A percentile compares a stretch with the other conserved stretches of the same genome.
These are phyloP conservation scores for Hyposoter didymator DNA, from an alignment of 2,888 invertebrate species.

Conservation along the genomic window DNA sequence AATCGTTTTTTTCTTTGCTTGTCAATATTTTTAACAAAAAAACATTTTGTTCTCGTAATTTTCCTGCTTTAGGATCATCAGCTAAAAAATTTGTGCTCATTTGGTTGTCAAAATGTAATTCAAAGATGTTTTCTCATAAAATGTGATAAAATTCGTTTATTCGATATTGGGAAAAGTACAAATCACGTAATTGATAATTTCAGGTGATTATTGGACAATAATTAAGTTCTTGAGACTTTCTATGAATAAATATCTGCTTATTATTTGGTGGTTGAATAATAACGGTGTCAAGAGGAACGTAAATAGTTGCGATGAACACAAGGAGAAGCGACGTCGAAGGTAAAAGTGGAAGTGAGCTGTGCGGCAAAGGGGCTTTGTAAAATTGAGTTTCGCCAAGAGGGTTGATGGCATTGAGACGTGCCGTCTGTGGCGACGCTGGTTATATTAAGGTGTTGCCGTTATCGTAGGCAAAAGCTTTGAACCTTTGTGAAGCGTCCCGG, in stretches of 20 bases:
- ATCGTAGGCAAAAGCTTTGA: constrained; percentile 63
- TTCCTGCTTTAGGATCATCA: too few relatives aligned
- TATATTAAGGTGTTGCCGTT: constrained; percentile 60
- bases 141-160: not conserved
- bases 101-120: not conserved
- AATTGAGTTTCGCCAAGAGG: constrained; percentile 68
- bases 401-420: constrained; percentile 45
- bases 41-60: too few relatives aligned
- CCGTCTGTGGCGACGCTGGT: constrained; percentile 29
- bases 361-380: constrained; percentile 56
- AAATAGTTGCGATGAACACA: not conserved
- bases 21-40: not conserved
- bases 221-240: not conserved
- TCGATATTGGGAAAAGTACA: not conserved
- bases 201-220: not conserved
- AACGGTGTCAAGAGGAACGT: not conserved
- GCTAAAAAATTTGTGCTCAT: not conserved
- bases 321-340: constrained; percentile 12
- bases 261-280: constrained; percentile 1
- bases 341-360: constrained; percentile 26
- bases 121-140: not conserved
- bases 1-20: not conserved
- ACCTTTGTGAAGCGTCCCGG: constrained; percentile 62
- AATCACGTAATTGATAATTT: not conserved
- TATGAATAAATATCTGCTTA: not conserved